Conservation (phyloP, 2,113 vertebrate genomes). For the Corythoichthys haematopterus region DNA sequence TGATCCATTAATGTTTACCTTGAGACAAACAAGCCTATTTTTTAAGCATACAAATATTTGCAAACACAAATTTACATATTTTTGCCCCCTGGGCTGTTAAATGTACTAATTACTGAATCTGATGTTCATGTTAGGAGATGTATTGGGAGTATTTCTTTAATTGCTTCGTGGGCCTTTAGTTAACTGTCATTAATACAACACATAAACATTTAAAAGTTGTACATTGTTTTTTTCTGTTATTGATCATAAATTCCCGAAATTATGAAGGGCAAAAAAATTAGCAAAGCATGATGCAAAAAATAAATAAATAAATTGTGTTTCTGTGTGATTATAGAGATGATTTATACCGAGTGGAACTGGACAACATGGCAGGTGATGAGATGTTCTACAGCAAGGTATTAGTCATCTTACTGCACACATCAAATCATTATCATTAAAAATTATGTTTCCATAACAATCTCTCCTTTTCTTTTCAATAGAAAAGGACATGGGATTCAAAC, state of each 20-base stretch:
- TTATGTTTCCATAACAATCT: neutral
- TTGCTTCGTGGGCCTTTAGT: neutral
- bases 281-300: neutral
- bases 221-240: neutral
- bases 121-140: neutral
- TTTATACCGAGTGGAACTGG: slow-evolving; percentile 85
- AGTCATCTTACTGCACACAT: neutral
- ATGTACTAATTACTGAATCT: neutral
- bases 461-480: slow-evolving; percentile 66
- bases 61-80: neutral
- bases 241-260: neutral
- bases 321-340: slow-evolving; percentile 75
- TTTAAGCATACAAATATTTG: neutral
- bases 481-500: slow-evolving; percentile 91
- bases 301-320: slow-evolving; percentile 2
- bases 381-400: slow-evolving; percentile 86
- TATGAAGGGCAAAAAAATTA: neutral
- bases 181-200: neutral
- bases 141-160: neutral
- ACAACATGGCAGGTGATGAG: slow-evolving; percentile 75
- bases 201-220: neutral
- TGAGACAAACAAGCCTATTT: neutral
- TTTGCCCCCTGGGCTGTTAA: neutral
- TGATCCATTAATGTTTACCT: neutral
- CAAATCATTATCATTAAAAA: slow-evolving; percentile 1